Conservation (phyloP, 2,888 invertebrate genomes). For the Synergus gifuensis region DNA sequence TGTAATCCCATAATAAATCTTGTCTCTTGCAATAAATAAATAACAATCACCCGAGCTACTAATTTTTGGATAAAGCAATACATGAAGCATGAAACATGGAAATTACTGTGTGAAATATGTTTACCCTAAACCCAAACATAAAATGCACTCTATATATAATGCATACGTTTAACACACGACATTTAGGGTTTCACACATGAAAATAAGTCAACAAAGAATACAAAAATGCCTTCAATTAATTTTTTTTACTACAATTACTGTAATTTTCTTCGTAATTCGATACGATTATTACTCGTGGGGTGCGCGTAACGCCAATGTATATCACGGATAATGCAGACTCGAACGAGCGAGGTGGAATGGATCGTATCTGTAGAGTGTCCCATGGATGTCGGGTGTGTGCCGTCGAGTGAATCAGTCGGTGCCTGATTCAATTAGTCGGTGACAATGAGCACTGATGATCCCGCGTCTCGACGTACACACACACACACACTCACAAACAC, state of each 20-base stretch:
- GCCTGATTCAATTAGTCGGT: constrained; percentile 71
- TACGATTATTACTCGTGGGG: constrained; percentile 44
- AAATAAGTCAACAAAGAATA: too few relatives aligned
- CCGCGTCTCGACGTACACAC: constrained; percentile 62
- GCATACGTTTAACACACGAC: too few relatives aligned
- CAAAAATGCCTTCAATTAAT: too few relatives aligned
- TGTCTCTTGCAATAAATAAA: too few relatives aligned
- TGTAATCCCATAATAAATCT: too few relatives aligned
- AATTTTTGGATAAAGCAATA: too few relatives aligned
- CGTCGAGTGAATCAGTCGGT: constrained; percentile 62
- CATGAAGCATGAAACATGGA: too few relatives aligned
- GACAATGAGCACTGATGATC: constrained; percentile 73
- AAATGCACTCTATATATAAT: too few relatives aligned
- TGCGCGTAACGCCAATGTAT: constrained; percentile 40
- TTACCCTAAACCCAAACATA: too few relatives aligned
- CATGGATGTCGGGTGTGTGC: constrained; percentile 42
- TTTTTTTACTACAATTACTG: background rate
- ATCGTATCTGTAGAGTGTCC: constrained; percentile 48
- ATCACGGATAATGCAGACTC: constrained; percentile 46
- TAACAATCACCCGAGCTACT: too few relatives aligned
- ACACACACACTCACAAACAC: constrained; percentile 28
- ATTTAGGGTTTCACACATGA: too few relatives aligned
- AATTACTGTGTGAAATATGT: too few relatives aligned
- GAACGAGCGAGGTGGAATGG: constrained; percentile 50
- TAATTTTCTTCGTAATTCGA: constrained; percentile 7